These are phyloP conservation scores for Stenchaetothrips biformis DNA, from an alignment of 2,888 invertebrate genomes.

Conservation along the genomic window DNA sequence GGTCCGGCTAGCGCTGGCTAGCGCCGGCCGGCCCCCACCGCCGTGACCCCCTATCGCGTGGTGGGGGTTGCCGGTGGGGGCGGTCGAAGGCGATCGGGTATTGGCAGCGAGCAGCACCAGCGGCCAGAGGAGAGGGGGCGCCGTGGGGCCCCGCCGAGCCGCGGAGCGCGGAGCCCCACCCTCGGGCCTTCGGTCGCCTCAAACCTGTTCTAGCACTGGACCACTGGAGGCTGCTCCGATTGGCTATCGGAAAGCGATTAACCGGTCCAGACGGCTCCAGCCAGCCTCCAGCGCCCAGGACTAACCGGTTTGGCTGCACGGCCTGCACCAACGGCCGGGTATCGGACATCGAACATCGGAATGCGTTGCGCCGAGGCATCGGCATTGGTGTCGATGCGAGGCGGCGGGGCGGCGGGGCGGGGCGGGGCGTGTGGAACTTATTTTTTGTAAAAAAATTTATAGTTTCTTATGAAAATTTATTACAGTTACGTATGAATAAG, in stretches of 20 bases:
- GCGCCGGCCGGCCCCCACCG: not conserved
- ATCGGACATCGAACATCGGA: not conserved
- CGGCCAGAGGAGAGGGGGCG: not conserved
- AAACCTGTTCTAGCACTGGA: too few relatives aligned
- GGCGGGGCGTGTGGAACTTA: too few relatives aligned
- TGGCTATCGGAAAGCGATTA: constrained; percentile 13
- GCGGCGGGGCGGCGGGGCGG: not conserved
- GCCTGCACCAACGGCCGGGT: not conserved
- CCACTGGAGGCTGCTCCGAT: not conserved
- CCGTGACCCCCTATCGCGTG: not conserved
- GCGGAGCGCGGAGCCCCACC: not conserved
- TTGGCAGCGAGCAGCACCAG: not conserved
- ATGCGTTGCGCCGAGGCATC: not conserved
- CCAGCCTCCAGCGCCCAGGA: not conserved
- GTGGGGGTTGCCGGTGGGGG: not conserved
- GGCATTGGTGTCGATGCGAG: not conserved
- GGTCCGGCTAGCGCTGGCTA: not conserved
- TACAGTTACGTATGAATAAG: too few relatives aligned
- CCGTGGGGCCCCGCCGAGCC: not conserved
- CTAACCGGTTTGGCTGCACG: not conserved
- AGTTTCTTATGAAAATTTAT: too few relatives aligned
- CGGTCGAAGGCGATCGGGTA: constrained; percentile 19
- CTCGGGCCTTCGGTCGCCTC: too few relatives aligned
- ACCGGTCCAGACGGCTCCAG: not conserved
- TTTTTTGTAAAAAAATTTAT: too few relatives aligned